A percentile compares a stretch with the other conserved stretches of the same genome.
These are phyloP conservation scores for Perdita meconis DNA, from an alignment of 2,888 invertebrate species.

Conservation along the genomic window DNA sequence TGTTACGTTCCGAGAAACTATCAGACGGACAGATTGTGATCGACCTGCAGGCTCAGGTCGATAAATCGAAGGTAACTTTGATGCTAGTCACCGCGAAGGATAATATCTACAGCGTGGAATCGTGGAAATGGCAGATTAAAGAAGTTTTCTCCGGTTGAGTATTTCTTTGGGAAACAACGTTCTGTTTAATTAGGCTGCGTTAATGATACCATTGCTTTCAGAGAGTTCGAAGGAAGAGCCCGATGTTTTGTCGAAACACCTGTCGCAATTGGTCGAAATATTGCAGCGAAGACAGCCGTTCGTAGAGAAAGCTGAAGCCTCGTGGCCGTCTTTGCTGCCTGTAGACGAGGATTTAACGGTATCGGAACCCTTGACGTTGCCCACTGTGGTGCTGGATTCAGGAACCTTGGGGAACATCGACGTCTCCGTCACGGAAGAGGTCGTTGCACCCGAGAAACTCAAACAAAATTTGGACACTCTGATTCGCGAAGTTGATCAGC, in stretches of 20 bases:
- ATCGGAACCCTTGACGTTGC: conserved; percentile 52
- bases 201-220: conserved; percentile 35
- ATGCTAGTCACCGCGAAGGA: conserved; percentile 61
- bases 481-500: conserved; percentile 23
- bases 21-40: conserved; percentile 55
- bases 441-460: conserved; percentile 48
- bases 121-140: conserved; percentile 66
- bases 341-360: conserved; percentile 54
- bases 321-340: conserved; percentile 66
- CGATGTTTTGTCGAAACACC: conserved; percentile 57
- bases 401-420: conserved; percentile 50
- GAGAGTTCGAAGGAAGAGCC: conserved; percentile 38
- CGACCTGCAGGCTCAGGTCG: conserved; percentile 65
- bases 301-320: conserved; percentile 62
- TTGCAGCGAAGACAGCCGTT: conserved; percentile 65
- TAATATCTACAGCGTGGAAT: conserved; percentile 59
- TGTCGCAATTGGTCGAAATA: conserved; percentile 66
- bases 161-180: background rate
- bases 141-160: conserved; percentile 42
- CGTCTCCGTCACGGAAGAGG: conserved; percentile 30
- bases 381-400: conserved; percentile 62
- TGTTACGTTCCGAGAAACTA: conserved; percentile 36
- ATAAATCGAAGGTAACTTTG: conserved; percentile 58
- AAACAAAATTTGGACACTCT: conserved; percentile 41
- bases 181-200: background rate